Evolutionary conservation across 2,888 invertebrate genomes (phyloP), one percentile per base, ranked within the genome.

Genomic region (Agonopterix alstromeriana): DNA sequence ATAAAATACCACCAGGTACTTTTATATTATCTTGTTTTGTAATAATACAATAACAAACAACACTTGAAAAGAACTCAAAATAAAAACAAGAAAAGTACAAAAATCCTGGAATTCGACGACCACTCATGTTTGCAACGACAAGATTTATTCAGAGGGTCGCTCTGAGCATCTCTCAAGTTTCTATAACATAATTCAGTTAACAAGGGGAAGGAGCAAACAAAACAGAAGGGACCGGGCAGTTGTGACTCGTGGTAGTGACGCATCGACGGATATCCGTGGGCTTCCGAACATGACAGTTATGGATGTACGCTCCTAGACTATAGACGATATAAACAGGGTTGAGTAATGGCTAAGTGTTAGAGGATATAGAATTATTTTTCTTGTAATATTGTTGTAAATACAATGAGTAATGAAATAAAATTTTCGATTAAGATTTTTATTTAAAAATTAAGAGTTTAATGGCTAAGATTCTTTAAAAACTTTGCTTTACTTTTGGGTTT

Each of bases 81-180:
- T 43, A n/a, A 42, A 46, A 40, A 46, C 17, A 45, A 51, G 27
- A 46, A 46, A 47, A 46, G 45, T 40, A 48, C 43, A 36, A 10
- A 43, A 45, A 44, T 41, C 47, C 47, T 42, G 14, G 27, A 45
- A 41, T 43, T 48, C 46, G 48, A 51, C 48, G 48, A 36, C 46
- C 36, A 48, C 51, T 43, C 47, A 10, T 74, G 60, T 65, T 68
- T 71, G 68, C 65, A 75, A 73, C 70, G 10, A 69, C 61, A 70
- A 77, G 77, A 80, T 82, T 78, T 83, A 76, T 81, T 73, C 70
- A 67, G 77, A 76, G 84, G 83, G 80, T 75, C 69, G 61, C 61
- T 67, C 64, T 67, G 67, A 71, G 73, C 69, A 70, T 67, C 65
- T 67, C 73, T 74, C 75, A 70, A 76, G 73, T 77, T 75, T 76